phyloP scores from a whole-genome alignment of 2,888 invertebrate species.

The Phaedon cochleariae region DNA sequence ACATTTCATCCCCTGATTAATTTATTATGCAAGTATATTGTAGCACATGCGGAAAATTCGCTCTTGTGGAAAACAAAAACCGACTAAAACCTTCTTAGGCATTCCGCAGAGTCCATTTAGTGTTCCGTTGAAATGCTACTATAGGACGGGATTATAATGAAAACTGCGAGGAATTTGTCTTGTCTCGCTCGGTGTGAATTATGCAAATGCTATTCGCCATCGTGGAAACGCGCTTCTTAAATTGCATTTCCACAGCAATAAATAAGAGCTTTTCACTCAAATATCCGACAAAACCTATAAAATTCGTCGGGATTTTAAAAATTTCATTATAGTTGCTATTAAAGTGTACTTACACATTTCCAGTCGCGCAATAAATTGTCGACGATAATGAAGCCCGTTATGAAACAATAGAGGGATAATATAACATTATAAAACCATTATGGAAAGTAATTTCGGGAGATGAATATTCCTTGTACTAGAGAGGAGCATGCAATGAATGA shows the following conservation, averaged over 20 bases:
- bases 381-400: conserved; percentile 13
- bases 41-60: too few species aligned
- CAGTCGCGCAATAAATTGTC: conserved; percentile 9
- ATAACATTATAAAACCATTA: neutral
- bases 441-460: neutral
- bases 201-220: conserved; percentile 59
- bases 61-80: too few species aligned
- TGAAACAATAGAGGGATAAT: neutral
- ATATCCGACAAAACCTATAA: conserved; percentile 39
- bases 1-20: too few species aligned
- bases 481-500: too few species aligned
- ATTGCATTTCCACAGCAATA: conserved; percentile 58
- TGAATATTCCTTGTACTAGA: too few species aligned
- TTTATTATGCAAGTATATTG: too few species aligned
- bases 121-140: neutral
- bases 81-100: neutral
- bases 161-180: conserved; percentile 57
- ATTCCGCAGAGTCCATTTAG: neutral
- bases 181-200: conserved; percentile 58
- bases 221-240: conserved; percentile 58
- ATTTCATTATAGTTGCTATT: conserved; percentile 40
- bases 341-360: conserved; percentile 29
- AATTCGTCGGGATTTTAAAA: conserved; percentile 40
- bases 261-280: conserved; percentile 52
- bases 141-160: conserved; percentile 51